Evolutionary conservation across 2,888 invertebrate genomes (phyloP).

Genomic region (Ennomos erosarius): DNA sequence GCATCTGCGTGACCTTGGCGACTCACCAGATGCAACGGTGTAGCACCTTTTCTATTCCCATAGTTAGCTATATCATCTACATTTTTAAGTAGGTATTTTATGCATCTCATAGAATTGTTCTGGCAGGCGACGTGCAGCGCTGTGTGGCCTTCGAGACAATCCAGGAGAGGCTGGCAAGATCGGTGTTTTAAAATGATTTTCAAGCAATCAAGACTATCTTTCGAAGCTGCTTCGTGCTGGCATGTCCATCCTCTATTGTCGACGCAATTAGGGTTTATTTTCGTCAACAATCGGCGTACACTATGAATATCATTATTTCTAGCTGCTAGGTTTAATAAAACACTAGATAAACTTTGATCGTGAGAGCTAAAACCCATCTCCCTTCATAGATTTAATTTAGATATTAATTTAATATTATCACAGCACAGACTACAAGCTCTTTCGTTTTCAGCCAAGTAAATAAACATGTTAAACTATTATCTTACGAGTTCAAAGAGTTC

Average conservation of each 20-base stretch:
- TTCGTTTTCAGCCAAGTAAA: too few species aligned
- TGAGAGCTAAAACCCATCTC: conserved; percentile 81
- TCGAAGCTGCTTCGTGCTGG: conserved; percentile 79
- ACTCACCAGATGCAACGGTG: conserved; percentile 74
- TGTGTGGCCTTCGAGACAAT: conserved; percentile 80
- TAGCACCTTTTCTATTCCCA: conserved; percentile 77
- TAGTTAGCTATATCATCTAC: conserved; percentile 72
- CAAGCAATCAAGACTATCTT: conserved; percentile 70
- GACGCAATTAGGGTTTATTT: conserved; percentile 75
- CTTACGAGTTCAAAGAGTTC: too few species aligned
- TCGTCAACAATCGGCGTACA: conserved; percentile 67
- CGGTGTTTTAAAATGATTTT: conserved; percentile 65
- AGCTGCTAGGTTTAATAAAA: conserved; percentile 72
- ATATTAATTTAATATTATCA: too few species aligned
- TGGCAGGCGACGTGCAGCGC: conserved; percentile 77
- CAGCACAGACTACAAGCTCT: too few species aligned
- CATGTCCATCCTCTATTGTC: conserved; percentile 84
- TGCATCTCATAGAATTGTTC: conserved; percentile 63
- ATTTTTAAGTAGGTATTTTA: conserved; percentile 65
- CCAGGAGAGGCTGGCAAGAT: conserved; percentile 62
- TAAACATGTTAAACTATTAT: too few species aligned
- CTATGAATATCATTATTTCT: conserved; percentile 66
- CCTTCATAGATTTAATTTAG: too few species aligned
- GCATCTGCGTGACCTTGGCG: conserved; percentile 69
- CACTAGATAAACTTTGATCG: conserved; percentile 81